Base-by-base conservation (phyloP, 2,797 vertebrate genomes). In the Dryobates pubescens region DNA sequence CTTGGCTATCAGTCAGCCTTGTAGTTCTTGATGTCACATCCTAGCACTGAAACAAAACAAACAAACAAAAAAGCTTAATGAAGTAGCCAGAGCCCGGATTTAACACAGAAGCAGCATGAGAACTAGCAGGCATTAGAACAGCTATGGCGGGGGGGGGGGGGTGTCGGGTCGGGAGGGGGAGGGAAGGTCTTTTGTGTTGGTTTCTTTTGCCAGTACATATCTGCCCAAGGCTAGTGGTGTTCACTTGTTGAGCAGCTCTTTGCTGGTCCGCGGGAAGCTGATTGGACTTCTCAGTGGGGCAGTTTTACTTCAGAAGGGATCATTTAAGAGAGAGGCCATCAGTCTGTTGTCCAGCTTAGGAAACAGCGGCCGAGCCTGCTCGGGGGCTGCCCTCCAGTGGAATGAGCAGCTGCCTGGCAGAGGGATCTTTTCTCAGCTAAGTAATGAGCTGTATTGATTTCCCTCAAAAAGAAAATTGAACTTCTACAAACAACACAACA, bases 381-480 rank as follows among this genome's bases (percentile, higher is more conserved):
- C 32, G 1, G 59, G 80, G 72, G 47, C 68, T 94, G 68, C 77
- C 75, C 90, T 95, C 64, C 89, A 77, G 85, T 75, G 77, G 92
- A 86, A 96, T 71, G 76, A 88, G 70, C 34, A 81, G 80, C 80
- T 65, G 93, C 72, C 88, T 95, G 93, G 92, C 64, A 86, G 26
- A 38, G 65, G 77, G 87, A 86, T 89, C 47, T 88, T 91, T 95
- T 91, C 92, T 95, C 85, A 6, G 80, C 61, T 83, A 80, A 84
- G 75, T 95, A 95, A 95, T 94, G 87, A 95, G 72, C 34, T 92
- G 30, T 82, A 96, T 94, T 91, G 93, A 96, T 93, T 94, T 94
- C 94, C 72, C 83, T 92, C 91, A 89, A 88, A 93, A 92, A 92
- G 82, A 89, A 96, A 95, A 95, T 92, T 95, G 93, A 86, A 93